A percentile compares a stretch with the other conserved stretches of the same genome.
Evolutionary conservation across 2,113 vertebrate species (phyloP).

Genomic region (Embiotoca jacksoni): DNA sequence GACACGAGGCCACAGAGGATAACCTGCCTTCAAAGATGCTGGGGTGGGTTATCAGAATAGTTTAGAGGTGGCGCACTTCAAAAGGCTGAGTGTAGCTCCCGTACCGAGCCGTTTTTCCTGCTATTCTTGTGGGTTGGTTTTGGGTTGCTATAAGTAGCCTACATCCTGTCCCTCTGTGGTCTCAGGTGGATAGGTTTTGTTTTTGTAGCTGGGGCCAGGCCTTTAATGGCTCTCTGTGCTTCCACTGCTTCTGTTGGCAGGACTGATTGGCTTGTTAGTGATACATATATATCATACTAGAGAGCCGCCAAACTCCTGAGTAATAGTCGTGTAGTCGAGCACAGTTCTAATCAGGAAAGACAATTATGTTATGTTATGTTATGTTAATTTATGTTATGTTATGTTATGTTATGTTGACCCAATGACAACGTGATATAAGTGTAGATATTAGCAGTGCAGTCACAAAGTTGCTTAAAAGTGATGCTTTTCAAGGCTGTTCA

Average conservation of each 20-base stretch:
- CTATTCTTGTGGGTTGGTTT: constrained; percentile 95
- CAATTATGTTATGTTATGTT: no score
- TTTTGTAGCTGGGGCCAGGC: constrained; percentile 87
- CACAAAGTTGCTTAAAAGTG: not conserved
- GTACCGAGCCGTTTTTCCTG: constrained; percentile 93
- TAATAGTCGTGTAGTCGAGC: not conserved
- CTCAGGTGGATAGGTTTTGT: constrained; percentile 97
- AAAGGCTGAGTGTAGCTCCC: constrained; percentile 85
- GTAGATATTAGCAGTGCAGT: not conserved
- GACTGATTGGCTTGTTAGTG: constrained; percentile 86
- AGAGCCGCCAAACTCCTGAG: constrained; percentile 61
- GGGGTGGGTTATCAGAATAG: constrained; percentile 90
- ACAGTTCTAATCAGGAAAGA: no score
- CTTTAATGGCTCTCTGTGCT: constrained; percentile 80
- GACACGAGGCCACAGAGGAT: constrained; percentile 91
- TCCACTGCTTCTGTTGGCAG: constrained; percentile 83
- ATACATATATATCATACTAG: constrained; percentile 67
- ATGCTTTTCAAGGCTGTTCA: not conserved
- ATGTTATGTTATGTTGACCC: not conserved
- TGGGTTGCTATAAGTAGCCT: constrained; percentile 96
- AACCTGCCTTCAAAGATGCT: constrained; percentile 97
- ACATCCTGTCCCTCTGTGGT: constrained; percentile 96
- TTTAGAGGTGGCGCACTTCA: constrained; percentile 97
- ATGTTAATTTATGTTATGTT: no score
- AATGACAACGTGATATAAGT: no score